Percentiles rank a stretch among this genome's conserved stretches.
phyloP scores from a whole-genome alignment of 2,113 vertebrate genomes.

The Anhinga anhinga region DNA sequence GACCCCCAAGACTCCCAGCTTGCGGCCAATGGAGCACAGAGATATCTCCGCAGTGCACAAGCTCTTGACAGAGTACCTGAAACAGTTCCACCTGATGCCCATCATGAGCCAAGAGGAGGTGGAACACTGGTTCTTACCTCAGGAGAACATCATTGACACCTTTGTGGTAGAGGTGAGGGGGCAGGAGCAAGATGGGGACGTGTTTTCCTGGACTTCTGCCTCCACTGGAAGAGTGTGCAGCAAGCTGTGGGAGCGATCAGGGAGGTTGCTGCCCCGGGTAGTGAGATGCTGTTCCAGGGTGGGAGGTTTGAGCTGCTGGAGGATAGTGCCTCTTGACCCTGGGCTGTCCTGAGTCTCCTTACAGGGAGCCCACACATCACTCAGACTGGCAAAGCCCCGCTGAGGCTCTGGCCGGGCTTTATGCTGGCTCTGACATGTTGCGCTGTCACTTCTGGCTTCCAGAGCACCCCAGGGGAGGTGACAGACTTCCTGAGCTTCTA shows the following conservation, averaged over 20 bases:
- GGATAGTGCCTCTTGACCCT: neutral
- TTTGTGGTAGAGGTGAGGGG: conserved; percentile 90
- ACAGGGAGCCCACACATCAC: neutral
- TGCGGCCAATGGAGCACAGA: conserved; percentile 90
- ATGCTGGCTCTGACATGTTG: rapidly evolving
- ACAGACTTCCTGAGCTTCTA: conserved; percentile 98
- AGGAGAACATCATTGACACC: conserved; percentile 96
- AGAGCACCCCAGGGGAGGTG: conserved; percentile 85
- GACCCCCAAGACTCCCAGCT: conserved; percentile 86
- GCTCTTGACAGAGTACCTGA: conserved; percentile 87
- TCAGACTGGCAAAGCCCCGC: neutral
- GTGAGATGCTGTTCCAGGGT: neutral
- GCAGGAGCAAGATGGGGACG: neutral
- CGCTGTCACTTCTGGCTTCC: neutral
- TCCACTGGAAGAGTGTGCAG: rapidly evolving
- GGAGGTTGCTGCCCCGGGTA: neutral
- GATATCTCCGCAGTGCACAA: conserved; percentile 88
- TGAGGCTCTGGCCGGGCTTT: neutral
- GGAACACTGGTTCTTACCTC: conserved; percentile 94
- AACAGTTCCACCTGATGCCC: conserved; percentile 90
- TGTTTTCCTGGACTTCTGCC: neutral
- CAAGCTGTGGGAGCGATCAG: rapidly evolving
- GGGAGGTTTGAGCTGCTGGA: neutral
- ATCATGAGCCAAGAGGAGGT: conserved; percentile 91
- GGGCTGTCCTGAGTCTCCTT: neutral